Base-by-base conservation (phyloP, 2,113 vertebrate species). In the Bombycilla garrulus region DNA sequence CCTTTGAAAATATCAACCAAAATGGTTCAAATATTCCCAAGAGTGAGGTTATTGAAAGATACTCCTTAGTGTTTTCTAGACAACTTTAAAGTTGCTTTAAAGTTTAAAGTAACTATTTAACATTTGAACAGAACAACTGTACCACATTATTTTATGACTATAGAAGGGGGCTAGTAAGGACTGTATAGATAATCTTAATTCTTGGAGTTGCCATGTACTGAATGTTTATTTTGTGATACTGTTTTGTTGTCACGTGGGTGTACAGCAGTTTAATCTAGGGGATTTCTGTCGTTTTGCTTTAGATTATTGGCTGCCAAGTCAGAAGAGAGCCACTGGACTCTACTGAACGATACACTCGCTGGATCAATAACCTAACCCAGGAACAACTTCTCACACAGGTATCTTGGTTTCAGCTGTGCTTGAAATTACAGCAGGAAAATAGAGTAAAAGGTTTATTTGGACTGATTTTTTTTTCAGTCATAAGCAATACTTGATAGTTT, bases 341-440 rank as follows among this genome's bases (percentile, higher is more conserved):
- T 11, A 99, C 99, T 0, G 98, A 98, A n/a, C 98, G 99, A 2
- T 99, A 99, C 85, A 99, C 99, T 5, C 98, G 98, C 77, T 99
- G 99, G 99, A 98, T 99, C 97, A 99, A 99, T 96, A 97, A 93
- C 40, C 94, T 99, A 42, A 97, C 90, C 16, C 95, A 98, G 13
- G 97, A 98, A 4, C 99, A 99, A 67, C 99, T 99, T 29, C 87
- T 98, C 33, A 99, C 98, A 53, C 99, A 99, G 99, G 99, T 99
- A 98, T 29, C 66, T 48, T 36, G 35, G 9, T 54, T 69, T 21
- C 50, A 74, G 25, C 53, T 82, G 5, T 12, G 22, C 5, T n/a
- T 76, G 56, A 74, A 69, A 28, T 56, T 35, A 21, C 28, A 22
- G 64, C 60, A 80, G 56, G 48, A 42, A 50, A 80, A 62, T 3